A percentile compares a stretch with the other conserved stretches of the same genome.
Evolutionary conservation across 2,888 invertebrate species (phyloP).

Genomic region (Hemistola chrysoprasaria): DNA sequence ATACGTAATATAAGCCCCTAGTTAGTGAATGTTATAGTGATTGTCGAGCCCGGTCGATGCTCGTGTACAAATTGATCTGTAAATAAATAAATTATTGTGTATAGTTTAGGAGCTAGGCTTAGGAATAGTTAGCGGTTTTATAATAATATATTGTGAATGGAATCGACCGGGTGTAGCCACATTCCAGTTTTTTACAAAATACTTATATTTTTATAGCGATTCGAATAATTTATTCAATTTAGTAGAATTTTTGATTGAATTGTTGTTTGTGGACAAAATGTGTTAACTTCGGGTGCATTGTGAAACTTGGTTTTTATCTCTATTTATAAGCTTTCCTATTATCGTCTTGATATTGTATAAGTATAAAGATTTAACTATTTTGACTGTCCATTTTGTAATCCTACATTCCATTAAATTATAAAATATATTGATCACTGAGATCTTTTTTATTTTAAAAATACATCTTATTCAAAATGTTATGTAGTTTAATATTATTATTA

Average conservation of each 20-base stretch:
- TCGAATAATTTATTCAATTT: conserved; percentile 73
- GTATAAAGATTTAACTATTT: conserved; percentile 37
- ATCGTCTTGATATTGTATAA: conserved; percentile 34
- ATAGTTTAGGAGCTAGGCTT: conserved; percentile 56
- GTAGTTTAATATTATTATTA: not conserved
- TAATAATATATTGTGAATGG: conserved; percentile 46
- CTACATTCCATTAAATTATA: conserved; percentile 31
- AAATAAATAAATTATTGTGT: conserved; percentile 69
- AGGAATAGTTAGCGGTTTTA: conserved; percentile 55
- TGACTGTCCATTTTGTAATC: conserved; percentile 28
- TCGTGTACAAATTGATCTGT: conserved; percentile 72
- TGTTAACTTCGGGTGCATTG: conserved; percentile 66
- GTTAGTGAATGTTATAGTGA: conserved; percentile 62
- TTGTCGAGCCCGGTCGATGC: conserved; percentile 60
- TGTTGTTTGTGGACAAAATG: conserved; percentile 61
- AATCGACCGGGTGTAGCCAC: conserved; percentile 59
- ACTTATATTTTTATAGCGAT: conserved; percentile 52
- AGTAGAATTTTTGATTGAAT: conserved; percentile 67
- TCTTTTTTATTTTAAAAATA: too few species aligned
- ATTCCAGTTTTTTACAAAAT: conserved; percentile 48
- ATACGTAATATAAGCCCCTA: conserved; percentile 76
- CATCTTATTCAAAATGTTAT: not conserved
- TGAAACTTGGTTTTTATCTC: conserved; percentile 37
- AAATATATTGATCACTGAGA: conserved; percentile 16
- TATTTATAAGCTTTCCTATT: conserved; percentile 37